Percentiles rank a stretch among this genome's conserved stretches.
Evolutionary conservation across 2,888 invertebrate species (phyloP).

Genomic region (Campopleginae sp.): DNA sequence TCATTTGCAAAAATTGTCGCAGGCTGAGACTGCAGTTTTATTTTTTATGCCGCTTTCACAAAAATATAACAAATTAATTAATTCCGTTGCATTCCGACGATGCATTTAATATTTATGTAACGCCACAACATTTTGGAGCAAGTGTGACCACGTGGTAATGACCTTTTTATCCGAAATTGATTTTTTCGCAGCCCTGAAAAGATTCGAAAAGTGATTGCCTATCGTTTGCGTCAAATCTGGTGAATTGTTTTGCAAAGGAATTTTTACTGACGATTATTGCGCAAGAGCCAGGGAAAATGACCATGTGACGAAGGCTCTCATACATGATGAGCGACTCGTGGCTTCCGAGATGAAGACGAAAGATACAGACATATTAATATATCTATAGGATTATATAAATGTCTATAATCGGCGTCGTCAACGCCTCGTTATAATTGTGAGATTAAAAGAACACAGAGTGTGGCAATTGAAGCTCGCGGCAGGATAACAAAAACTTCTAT

Average conservation of each 20-base stretch:
- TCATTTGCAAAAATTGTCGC: no score
- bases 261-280: constrained; percentile 32
- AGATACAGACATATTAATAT: constrained; percentile 13
- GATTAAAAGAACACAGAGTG: constrained; percentile 63
- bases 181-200: neutral
- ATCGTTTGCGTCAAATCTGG: neutral
- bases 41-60: no score
- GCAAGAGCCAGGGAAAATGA: constrained; percentile 44
- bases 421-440: constrained; percentile 56
- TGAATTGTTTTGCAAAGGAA: constrained; percentile 41
- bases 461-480: constrained; percentile 60
- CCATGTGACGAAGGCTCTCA: constrained; percentile 13
- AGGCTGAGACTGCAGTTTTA: no score
- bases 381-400: neutral
- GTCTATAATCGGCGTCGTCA: constrained; percentile 36
- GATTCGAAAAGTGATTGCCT: neutral
- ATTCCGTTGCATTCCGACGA: no score
- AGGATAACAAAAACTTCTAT: constrained; percentile 43
- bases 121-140: no score
- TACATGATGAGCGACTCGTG: constrained; percentile 27
- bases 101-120: no score
- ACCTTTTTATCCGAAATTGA: neutral
- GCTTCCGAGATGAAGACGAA: constrained; percentile 45
- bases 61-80: no score
- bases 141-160: neutral